A percentile compares a stretch with the other conserved stretches of the same genome.
Evolutionary conservation across 2,888 invertebrate genomes (phyloP).

Genomic region (Cenopis cana): DNA sequence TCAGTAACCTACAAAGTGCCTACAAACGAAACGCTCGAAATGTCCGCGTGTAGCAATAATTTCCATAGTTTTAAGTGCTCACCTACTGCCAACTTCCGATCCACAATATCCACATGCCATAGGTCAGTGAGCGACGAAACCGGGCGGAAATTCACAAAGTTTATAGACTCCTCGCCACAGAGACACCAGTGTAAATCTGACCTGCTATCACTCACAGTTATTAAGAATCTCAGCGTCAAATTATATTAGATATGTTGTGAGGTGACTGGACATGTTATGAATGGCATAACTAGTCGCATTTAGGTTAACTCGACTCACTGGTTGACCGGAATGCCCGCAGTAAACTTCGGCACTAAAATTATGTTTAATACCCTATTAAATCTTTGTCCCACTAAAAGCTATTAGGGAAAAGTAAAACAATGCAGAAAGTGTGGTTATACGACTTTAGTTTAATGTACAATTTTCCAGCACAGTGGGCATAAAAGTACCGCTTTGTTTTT

Average conservation of each 20-base stretch:
- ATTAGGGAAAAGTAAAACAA: conserved; percentile 11
- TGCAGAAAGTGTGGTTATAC: neutral
- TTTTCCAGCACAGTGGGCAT: conserved; percentile 13
- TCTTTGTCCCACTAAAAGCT: conserved; percentile 5
- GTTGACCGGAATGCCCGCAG: conserved; percentile 42
- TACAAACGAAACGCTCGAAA: conserved; percentile 16
- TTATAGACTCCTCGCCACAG: neutral
- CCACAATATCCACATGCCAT: conserved; percentile 30
- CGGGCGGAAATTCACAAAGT: neutral
- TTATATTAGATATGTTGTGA: neutral
- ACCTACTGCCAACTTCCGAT: conserved; percentile 22
- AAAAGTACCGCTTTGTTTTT: conserved; percentile 17
- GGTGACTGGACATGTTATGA: neutral
- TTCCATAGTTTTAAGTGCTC: conserved; percentile 19
- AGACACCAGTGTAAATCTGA: neutral
- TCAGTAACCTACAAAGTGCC: conserved; percentile 17
- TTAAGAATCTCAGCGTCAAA: neutral
- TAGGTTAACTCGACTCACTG: conserved; percentile 54
- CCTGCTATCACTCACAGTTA: neutral
- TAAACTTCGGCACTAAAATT: conserved; percentile 4
- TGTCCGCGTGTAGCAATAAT: conserved; percentile 11
- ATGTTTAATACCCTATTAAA: neutral
- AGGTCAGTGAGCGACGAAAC: conserved; percentile 46
- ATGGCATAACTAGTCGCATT: conserved; percentile 50
- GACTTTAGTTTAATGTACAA: conserved; percentile 9